These are phyloP conservation scores for Puffinus mauretanicus DNA, from an alignment of 2,113 vertebrate species.

Conservation along the genomic window DNA sequence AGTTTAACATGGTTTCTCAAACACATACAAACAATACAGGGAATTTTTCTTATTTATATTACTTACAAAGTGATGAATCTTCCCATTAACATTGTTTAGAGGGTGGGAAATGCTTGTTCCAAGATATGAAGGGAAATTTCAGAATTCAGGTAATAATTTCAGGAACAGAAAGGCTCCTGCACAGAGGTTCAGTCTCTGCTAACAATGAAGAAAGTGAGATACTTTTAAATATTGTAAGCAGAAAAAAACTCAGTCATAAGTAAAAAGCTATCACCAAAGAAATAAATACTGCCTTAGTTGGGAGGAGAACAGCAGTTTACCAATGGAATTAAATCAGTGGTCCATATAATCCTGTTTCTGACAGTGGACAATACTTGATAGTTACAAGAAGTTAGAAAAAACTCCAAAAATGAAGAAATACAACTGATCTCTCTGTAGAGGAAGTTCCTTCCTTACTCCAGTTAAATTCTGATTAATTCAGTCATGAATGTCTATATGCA, in stretches of 20 bases:
- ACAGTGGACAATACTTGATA: rapidly evolving
- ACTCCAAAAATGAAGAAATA: not conserved
- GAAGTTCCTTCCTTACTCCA: not conserved
- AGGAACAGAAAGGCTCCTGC: not conserved
- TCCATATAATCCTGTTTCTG: not conserved
- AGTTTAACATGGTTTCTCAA: not conserved
- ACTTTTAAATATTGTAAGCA: not conserved
- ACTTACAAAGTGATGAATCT: not conserved
- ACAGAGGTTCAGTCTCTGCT: not conserved
- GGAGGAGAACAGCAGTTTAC: not conserved
- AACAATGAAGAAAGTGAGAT: not conserved
- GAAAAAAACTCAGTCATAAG: not conserved
- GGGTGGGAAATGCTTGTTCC: not conserved
- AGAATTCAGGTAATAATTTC: not conserved
- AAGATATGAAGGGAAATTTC: not conserved
- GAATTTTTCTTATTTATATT: not conserved
- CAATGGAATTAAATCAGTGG: not conserved
- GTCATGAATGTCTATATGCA: not conserved
- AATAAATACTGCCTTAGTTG: not conserved
- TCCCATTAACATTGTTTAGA: not conserved
- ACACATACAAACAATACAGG: not conserved
- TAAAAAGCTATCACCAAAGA: not conserved
- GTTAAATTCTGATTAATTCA: not conserved
- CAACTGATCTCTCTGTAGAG: not conserved
- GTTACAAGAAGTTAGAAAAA: not conserved